Percentiles rank a stretch among this genome's conserved stretches.
phyloP scores from a whole-genome alignment of 2,888 invertebrate species.

The Drosophila fungiperda region DNA sequence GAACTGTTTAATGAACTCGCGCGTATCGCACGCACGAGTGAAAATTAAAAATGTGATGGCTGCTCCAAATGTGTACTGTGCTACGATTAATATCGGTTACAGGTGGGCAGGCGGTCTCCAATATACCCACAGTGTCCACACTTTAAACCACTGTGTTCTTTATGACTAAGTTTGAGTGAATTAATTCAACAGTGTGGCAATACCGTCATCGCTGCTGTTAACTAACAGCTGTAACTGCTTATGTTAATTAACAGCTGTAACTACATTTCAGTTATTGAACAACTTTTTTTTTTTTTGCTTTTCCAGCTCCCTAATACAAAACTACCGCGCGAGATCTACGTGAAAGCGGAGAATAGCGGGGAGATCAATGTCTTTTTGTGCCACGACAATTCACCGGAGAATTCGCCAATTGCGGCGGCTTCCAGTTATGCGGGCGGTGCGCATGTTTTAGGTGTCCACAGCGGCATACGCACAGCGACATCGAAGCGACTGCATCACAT shows the following conservation, averaged over 20 bases:
- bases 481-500: constrained; percentile 70
- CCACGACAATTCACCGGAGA: constrained; percentile 89
- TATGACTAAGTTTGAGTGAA: neutral
- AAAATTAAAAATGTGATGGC: constrained; percentile 2
- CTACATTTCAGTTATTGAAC: constrained; percentile 2
- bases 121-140: neutral
- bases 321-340: constrained; percentile 92
- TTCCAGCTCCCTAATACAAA: constrained; percentile 88
- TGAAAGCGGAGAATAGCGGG: constrained; percentile 94
- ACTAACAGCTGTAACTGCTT: neutral
- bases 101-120: neutral
- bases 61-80: neutral
- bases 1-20: constrained; percentile 75
- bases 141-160: neutral
- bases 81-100: constrained; percentile 33
- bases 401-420: constrained; percentile 82
- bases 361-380: constrained; percentile 98
- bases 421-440: constrained; percentile 43
- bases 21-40: constrained; percentile 27
- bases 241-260: constrained; percentile 7
- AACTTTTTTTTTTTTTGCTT: neutral
- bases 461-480: constrained; percentile 66
- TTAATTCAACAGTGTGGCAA: constrained; percentile 28
- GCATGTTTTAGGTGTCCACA: constrained; percentile 18
- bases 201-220: constrained; percentile 12